Percentiles rank a stretch among this genome's conserved stretches.
Conservation (phyloP, 2,888 invertebrate species). For the Miltochrista miniata region DNA sequence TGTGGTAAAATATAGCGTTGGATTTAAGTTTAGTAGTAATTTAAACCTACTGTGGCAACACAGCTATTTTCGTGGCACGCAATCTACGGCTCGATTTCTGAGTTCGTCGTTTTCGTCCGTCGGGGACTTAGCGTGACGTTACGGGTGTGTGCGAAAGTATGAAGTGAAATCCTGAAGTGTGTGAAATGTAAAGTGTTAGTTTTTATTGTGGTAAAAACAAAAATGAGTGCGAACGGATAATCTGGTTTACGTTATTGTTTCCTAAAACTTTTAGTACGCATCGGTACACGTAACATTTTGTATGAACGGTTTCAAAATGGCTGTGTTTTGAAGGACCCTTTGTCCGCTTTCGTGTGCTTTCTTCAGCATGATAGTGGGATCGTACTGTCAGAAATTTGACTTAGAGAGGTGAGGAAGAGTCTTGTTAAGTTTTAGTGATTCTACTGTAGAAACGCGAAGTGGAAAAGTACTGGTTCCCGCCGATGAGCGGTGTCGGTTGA, state of each 20-base stretch:
- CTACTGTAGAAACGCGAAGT: conserved; percentile 51
- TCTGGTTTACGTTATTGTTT: conserved; percentile 51
- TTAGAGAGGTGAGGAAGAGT: conserved; percentile 84
- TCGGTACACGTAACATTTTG: conserved; percentile 79
- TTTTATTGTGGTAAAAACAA: conserved; percentile 74
- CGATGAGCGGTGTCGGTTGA: conserved; percentile 64
- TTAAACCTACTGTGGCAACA: conserved; percentile 27
- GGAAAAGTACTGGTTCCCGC: conserved; percentile 77
- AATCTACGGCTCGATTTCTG: conserved; percentile 61
- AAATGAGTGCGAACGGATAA: conserved; percentile 82
- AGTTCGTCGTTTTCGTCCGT: conserved; percentile 71
- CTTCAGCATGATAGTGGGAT: conserved; percentile 88
- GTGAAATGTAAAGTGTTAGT: conserved; percentile 83
- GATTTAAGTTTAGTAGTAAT: conserved; percentile 1
- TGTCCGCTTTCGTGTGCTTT: conserved; percentile 85
- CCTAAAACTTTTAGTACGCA: conserved; percentile 59
- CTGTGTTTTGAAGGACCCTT: conserved; percentile 88
- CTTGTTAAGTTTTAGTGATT: conserved; percentile 49
- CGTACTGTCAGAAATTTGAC: conserved; percentile 84
- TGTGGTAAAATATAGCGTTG: too few species aligned
- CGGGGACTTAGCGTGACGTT: conserved; percentile 73
- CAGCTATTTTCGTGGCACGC: conserved; percentile 32
- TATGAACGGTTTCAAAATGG: conserved; percentile 86
- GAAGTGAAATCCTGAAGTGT: conserved; percentile 83
- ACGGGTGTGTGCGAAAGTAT: conserved; percentile 83